phyloP scores from a whole-genome alignment of 2,888 invertebrate genomes.

The Netelia fuscicornis region DNA sequence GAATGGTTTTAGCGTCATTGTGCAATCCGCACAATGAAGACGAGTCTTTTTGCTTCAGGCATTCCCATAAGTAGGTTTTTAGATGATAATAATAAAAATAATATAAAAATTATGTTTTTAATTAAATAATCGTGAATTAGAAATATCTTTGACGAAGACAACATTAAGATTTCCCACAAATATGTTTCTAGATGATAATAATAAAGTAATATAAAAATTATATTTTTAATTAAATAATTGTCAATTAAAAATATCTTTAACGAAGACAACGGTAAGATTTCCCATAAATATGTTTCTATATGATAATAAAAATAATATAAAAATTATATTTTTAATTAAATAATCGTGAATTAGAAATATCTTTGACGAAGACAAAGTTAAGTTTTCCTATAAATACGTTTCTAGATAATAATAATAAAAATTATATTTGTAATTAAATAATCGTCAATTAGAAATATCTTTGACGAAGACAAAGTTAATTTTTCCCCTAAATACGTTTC shows the following conservation, averaged over 20 bases:
- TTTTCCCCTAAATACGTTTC: slow-evolving; percentile 1
- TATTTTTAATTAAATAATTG: not conserved
- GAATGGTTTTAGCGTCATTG: slow-evolving; percentile 46
- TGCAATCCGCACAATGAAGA: slow-evolving; percentile 48
- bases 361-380: not conserved
- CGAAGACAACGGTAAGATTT: no score
- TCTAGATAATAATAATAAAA: slow-evolving; percentile 38
- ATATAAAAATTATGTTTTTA: not conserved
- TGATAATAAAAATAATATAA: slow-evolving; percentile 10
- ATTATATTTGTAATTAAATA: not conserved
- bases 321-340: not conserved
- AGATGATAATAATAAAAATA: slow-evolving; percentile 31
- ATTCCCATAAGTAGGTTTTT: slow-evolving; percentile 17
- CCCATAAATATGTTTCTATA: slow-evolving; percentile 41
- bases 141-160: no score
- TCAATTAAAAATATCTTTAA: not conserved
- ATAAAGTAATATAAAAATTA: not conserved
- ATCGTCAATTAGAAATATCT: not conserved
- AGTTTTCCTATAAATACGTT: not conserved
- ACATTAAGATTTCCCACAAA: not conserved
- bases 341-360: not conserved
- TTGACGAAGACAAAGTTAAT: no score
- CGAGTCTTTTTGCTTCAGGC: slow-evolving; percentile 49
- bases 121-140: not conserved
- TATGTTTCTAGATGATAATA: slow-evolving; percentile 45